Evolutionary conservation across 2,888 invertebrate genomes (phyloP).

Genomic region (Agonopterix heracliana): DNA sequence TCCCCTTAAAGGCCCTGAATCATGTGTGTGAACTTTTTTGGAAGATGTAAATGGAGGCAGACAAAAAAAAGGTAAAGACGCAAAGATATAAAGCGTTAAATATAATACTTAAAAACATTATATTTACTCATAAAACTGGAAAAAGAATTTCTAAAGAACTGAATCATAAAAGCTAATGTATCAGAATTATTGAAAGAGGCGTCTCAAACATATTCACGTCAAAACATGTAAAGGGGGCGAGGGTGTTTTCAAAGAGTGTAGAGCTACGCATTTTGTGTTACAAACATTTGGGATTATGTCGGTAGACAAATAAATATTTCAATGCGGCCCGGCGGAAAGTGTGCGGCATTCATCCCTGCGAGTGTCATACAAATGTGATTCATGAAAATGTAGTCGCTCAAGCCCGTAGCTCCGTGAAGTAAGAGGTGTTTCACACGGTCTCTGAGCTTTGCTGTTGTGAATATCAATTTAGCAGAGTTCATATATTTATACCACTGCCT

Average conservation of each 20-base stretch:
- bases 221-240: slow-evolving; percentile 10
- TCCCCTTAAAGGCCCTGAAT: no score
- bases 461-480: background rate
- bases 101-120: no score
- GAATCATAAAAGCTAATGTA: background rate
- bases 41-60: no score
- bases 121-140: no score
- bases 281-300: slow-evolving; percentile 18
- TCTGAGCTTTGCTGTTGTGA: background rate
- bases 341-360: slow-evolving; percentile 41
- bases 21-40: no score
- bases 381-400: slow-evolving; percentile 37
- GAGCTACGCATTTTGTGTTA: no score
- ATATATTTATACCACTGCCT: background rate
- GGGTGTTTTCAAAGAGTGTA: slow-evolving; percentile 4
- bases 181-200: background rate
- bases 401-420: slow-evolving; percentile 9
- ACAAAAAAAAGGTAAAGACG: no score
- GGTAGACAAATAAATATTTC: slow-evolving; percentile 44
- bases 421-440: slow-evolving; percentile 19
- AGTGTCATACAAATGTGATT: slow-evolving; percentile 46
- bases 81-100: no score
- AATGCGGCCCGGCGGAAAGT: slow-evolving; percentile 30
- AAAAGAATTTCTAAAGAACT: no score
- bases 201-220: background rate